phyloP scores from a whole-genome alignment of 2,113 vertebrate species.

The Propithecus coquereli region DNA sequence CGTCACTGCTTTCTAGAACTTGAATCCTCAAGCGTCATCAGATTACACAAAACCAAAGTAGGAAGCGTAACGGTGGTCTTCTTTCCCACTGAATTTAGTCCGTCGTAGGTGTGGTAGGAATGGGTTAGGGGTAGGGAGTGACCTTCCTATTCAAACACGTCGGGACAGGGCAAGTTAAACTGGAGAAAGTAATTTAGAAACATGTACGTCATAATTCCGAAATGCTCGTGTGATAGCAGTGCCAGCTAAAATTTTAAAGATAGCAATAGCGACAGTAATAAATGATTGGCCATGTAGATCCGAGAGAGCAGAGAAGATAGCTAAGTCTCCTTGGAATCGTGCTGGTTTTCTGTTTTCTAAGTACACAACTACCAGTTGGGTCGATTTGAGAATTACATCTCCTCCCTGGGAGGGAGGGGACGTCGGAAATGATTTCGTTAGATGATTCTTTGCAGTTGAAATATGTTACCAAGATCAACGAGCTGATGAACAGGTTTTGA shows the following conservation, averaged over 20 bases:
- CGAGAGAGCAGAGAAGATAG: not conserved
- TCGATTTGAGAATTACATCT: not conserved
- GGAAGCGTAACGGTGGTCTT: not conserved
- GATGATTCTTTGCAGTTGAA: not conserved
- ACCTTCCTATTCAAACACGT: not conserved
- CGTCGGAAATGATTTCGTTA: not conserved
- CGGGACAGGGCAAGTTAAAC: not conserved
- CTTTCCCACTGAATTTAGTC: not conserved
- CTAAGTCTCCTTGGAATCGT: not conserved
- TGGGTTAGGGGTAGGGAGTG: not conserved
- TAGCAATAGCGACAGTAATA: not conserved
- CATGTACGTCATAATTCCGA: not conserved
- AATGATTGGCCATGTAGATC: not conserved
- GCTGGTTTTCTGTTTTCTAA: not conserved
- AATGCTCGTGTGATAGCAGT: not conserved
- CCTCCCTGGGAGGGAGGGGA: not conserved
- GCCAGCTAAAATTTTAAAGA: constrained; percentile 2
- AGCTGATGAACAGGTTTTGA: not conserved
- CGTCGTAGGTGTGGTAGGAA: not conserved
- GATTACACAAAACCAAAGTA: not conserved
- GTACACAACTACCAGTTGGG: not conserved
- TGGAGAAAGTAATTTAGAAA: not conserved
- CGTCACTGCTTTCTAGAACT: not conserved
- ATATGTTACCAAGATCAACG: not conserved
- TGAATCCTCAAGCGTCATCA: not conserved